Conservation (phyloP, 2,888 invertebrate genomes). For the Synergus japonicus region DNA sequence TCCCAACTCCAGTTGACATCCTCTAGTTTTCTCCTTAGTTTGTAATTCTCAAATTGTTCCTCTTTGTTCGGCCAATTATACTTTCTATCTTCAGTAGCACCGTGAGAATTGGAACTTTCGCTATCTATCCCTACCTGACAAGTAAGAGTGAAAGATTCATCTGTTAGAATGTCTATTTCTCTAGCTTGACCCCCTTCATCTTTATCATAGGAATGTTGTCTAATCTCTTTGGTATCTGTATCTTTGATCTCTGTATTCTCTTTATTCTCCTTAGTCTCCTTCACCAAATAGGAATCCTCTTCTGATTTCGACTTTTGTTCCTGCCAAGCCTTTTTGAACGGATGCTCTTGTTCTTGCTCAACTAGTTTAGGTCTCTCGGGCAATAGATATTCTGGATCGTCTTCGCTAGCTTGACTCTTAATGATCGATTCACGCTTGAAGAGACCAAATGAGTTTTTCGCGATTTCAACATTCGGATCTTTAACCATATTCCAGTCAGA, state of each 20-base stretch:
- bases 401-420: constrained; percentile 75
- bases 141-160: constrained; percentile 47
- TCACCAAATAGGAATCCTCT: constrained; percentile 61
- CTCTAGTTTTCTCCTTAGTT: constrained; percentile 58
- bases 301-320: constrained; percentile 74
- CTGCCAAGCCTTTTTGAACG: constrained; percentile 75
- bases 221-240: constrained; percentile 40
- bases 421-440: constrained; percentile 74
- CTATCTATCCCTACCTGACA: constrained; percentile 49
- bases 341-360: constrained; percentile 75
- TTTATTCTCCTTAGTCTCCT: not conserved
- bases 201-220: constrained; percentile 45
- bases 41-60: constrained; percentile 57
- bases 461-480: constrained; percentile 51
- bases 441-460: constrained; percentile 63
- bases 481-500: constrained; percentile 56
- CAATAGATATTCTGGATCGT: constrained; percentile 73
- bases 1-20: constrained; percentile 66
- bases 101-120: constrained; percentile 58
- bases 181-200: constrained; percentile 28
- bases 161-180: not conserved
- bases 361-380: constrained; percentile 74
- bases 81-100: constrained; percentile 54
- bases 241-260: constrained; percentile 30
- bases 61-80: constrained; percentile 65